phyloP scores from a whole-genome alignment of 2,113 vertebrate genomes.

The Choloepus hoffmanni region DNA sequence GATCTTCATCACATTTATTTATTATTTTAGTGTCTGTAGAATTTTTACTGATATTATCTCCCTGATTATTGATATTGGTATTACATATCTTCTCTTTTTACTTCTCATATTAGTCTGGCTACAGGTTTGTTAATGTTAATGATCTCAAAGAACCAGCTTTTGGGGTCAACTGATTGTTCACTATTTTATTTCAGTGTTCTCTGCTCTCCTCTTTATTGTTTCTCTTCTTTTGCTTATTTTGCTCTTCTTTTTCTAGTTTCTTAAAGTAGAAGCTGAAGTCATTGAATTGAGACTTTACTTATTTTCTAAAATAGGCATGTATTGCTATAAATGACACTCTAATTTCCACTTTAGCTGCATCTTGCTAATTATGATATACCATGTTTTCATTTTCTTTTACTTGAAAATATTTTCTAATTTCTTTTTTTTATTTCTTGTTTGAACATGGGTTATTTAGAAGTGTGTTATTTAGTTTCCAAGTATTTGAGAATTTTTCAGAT shows the following conservation, averaged over 20 bases:
- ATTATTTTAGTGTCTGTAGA: not conserved
- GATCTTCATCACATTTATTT: not conserved
- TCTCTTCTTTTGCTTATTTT: not conserved
- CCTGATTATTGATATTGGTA: not conserved
- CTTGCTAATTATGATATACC: not conserved
- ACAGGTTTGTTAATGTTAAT: not conserved
- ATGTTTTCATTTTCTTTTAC: not conserved
- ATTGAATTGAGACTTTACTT: not conserved
- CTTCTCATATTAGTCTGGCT: not conserved
- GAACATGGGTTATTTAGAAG: not conserved
- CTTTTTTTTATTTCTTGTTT: not conserved
- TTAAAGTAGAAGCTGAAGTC: not conserved
- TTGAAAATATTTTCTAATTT: not conserved
- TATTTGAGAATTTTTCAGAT: not conserved
- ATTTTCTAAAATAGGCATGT: not conserved
- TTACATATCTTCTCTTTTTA: not conserved
- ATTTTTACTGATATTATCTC: not conserved
- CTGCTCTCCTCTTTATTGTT: not conserved
- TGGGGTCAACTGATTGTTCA: not conserved
- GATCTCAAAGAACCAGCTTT: not conserved
- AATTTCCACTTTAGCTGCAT: not conserved
- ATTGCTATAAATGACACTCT: not conserved
- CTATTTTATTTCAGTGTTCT: not conserved
- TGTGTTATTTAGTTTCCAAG: not conserved
- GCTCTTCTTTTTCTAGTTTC: not conserved